phyloP scores from a whole-genome alignment of 2,888 invertebrate genomes.

The Orgyia antiqua region DNA sequence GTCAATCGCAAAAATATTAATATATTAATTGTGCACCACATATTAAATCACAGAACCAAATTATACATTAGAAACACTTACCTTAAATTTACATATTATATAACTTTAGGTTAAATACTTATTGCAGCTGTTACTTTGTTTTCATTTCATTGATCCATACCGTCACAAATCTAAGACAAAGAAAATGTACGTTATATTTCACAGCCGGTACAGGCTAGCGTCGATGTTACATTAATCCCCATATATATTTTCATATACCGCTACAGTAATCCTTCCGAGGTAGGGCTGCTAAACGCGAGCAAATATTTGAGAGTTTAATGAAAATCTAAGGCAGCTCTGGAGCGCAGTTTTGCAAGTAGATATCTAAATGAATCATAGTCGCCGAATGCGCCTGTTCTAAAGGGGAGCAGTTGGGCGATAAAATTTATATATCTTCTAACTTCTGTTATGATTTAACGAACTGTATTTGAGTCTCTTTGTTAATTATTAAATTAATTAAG shows the following conservation, averaged over 20 bases:
- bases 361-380: conserved; percentile 63
- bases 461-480: conserved; percentile 52
- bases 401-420: conserved; percentile 47
- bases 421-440: conserved; percentile 68
- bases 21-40: no score
- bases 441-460: conserved; percentile 70
- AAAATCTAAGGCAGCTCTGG: conserved; percentile 57
- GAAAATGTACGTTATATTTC: conserved; percentile 45
- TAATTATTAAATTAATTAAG: conserved; percentile 52
- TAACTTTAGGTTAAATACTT: conserved; percentile 45
- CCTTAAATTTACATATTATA: no score
- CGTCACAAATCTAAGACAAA: conserved; percentile 47
- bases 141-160: conserved; percentile 45
- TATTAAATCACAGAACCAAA: no score
- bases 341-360: conserved; percentile 56
- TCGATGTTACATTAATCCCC: conserved; percentile 48
- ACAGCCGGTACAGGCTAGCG: conserved; percentile 40
- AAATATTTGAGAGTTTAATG: conserved; percentile 71
- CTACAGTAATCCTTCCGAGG: conserved; percentile 45
- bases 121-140: conserved; percentile 43
- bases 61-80: no score
- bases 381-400: conserved; percentile 40
- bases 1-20: no score
- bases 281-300: conserved; percentile 49
- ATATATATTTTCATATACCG: conserved; percentile 58